Evolutionary conservation across 2,797 vertebrate genomes (phyloP), one percentile per base, ranked within the genome.

Genomic region (Sebastes ruberrimus): DNA sequence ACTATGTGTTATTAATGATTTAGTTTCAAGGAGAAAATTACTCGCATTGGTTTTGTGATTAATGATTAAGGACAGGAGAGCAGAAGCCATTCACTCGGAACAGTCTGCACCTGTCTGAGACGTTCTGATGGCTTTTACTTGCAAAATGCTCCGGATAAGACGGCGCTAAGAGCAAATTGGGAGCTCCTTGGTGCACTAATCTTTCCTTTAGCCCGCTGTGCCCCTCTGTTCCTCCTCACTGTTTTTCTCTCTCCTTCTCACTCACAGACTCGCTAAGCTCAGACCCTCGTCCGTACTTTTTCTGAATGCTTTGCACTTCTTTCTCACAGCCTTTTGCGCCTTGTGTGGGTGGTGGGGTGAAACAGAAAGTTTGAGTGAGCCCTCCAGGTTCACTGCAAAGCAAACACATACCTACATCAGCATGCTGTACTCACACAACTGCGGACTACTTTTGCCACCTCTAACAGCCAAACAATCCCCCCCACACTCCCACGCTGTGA

Each of bases 1-100:
- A 42, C 57, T 25, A 73, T 35, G 61, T 28, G 83, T 93, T 92
- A 93, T 92, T 93, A 93, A 94, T 93, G 85, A 90, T 85, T 83
- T 66, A 71, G 85, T 86, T 87, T 93, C 35, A 10, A 80, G 25
- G 63, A 74, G 63, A 72, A 86, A 14, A 93, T 92, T 86, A 91
- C 84, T 91, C 6, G 49, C 64, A 69, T 83, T 83, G 74, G 71
- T 76, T 83, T 49, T 61, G 76, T 93, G 93, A 95, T 94, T 94
- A 94, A 95, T 93, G 90, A 87, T 46, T 55, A 70, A 69, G 22
- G 77, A 88, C 81, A 77, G 60, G 71, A 73, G 80, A 85, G 81
- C 82, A 85, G 86, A 61, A 82, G 74, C 80, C 85, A 68, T 90
- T 86, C 83, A 84, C 65, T 82, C 38, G 49, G 81, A 91, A 89